Conservation (phyloP, 2,113 vertebrate genomes). For the Cyprinodon brontotheroides region DNA sequence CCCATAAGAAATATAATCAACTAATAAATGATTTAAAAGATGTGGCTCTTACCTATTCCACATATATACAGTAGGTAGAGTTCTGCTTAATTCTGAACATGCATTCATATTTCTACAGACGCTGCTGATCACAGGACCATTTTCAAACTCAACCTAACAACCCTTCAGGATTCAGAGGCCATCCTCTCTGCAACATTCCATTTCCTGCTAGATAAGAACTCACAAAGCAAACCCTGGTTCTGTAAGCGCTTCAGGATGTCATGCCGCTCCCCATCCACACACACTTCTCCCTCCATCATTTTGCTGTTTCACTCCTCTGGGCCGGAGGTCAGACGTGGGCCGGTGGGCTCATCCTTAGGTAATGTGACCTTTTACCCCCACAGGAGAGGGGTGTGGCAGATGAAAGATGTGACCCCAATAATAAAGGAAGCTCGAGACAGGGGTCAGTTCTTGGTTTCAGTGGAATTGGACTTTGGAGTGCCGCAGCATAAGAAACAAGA, state of each 20-base stretch:
- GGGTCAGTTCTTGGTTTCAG: conserved; percentile 81
- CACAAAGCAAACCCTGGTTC: conserved; percentile 70
- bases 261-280: conserved; percentile 78
- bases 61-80: background rate
- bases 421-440: conserved; percentile 82
- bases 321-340: conserved; percentile 62
- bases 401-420: conserved; percentile 87
- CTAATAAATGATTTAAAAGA: background rate
- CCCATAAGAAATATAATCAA: background rate
- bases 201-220: conserved; percentile 82
- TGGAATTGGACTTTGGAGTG: conserved; percentile 80
- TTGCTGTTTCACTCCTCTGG: conserved; percentile 79
- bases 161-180: conserved; percentile 90
- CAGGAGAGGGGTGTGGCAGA: conserved; percentile 86
- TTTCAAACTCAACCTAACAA: conserved; percentile 90
- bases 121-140: conserved; percentile 54
- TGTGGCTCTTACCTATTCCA: background rate
- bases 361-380: conserved; percentile 83
- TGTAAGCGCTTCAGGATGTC: conserved; percentile 86
- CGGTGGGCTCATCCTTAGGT: conserved; percentile 71
- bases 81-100: conserved; percentile 31
- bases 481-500: conserved; percentile 58
- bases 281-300: conserved; percentile 70
- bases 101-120: conserved; percentile 60
- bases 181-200: conserved; percentile 89